These are phyloP conservation scores for Echiichthys vipera DNA, from an alignment of 2,797 vertebrate species.

Conservation along the genomic window DNA sequence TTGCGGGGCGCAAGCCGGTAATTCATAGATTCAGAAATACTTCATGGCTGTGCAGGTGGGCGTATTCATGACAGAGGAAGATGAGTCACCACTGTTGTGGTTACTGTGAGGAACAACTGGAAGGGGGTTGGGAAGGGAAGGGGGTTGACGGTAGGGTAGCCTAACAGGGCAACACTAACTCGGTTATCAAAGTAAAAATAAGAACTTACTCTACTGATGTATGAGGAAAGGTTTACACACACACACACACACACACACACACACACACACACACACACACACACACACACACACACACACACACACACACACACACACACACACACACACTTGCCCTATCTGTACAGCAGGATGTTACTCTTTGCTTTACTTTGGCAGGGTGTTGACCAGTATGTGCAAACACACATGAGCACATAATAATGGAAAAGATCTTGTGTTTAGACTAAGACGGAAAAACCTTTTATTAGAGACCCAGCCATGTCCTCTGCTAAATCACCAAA, in stretches of 20 bases:
- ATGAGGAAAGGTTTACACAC: background rate
- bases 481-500: background rate
- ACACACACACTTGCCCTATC: background rate
- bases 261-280: background rate
- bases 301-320: background rate
- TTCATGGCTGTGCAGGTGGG: constrained; percentile 23
- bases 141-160: background rate
- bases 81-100: constrained; percentile 69
- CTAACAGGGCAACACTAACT: background rate
- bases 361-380: constrained; percentile 55
- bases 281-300: background rate
- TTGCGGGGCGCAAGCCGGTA: background rate
- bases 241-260: too few species aligned
- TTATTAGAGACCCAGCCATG: background rate
- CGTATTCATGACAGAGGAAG: constrained; percentile 19
- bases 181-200: background rate
- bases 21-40: constrained; percentile 17
- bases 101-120: constrained; percentile 38
- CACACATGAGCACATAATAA: constrained; percentile 39
- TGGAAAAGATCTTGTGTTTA: constrained; percentile 24
- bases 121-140: constrained; percentile 13
- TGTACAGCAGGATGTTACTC: constrained; percentile 65
- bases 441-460: background rate
- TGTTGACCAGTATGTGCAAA: constrained; percentile 71
- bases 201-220: background rate